Evolutionary conservation across 2,888 invertebrate genomes (phyloP), one percentile per base, ranked within the genome.

Genomic region (Cerceris rybyensis): DNA sequence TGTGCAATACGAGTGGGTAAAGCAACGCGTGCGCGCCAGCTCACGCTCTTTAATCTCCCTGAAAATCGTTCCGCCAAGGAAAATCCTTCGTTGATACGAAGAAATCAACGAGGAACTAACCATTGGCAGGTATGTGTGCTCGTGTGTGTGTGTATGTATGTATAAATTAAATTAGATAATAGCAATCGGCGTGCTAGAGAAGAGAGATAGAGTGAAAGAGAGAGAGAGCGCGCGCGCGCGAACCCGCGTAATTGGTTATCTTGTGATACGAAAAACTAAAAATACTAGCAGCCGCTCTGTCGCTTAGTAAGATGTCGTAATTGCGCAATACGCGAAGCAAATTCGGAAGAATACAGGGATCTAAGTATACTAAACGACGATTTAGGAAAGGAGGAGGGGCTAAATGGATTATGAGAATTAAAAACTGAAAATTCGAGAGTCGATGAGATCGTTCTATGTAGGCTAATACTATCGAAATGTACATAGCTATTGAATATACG

Each of bases 281-380:
- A 43, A 46, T 28, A 28, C 59, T 71, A 78, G 75, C 83, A 85
- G 83, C 88, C 86, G 87, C 85, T 88, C 87, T 78, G 87, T 87
- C 28, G 82, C 79, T 83, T 81, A 82, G 87, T 88, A 87, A 85
- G 88, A 87, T 86, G 87, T 87, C 83, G 80, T 83, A 80, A 87
- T 86, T 83, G 86, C 89, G 88, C 89, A 87, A 86, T 84, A 87
- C 86, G 89, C 86, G 87, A 91, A 89, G 89, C 92, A 92, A 92
- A 92, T 92, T 92, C 92, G 92, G 92, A 92, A 91, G 89, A 90
- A 92, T 92, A 92, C 92, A 92, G 92, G 92, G 92, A 91, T 90
- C 85, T 88, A 88, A 86, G 88, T 89, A 88, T 88, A 75, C 61
- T 28, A 28, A 52, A n/a, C 69, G 69, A 67, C 68, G 80, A 78